Evolutionary conservation across 2,113 vertebrate species (phyloP), one percentile per base, ranked within the genome.

Genomic region (Henicopernis longicauda): DNA sequence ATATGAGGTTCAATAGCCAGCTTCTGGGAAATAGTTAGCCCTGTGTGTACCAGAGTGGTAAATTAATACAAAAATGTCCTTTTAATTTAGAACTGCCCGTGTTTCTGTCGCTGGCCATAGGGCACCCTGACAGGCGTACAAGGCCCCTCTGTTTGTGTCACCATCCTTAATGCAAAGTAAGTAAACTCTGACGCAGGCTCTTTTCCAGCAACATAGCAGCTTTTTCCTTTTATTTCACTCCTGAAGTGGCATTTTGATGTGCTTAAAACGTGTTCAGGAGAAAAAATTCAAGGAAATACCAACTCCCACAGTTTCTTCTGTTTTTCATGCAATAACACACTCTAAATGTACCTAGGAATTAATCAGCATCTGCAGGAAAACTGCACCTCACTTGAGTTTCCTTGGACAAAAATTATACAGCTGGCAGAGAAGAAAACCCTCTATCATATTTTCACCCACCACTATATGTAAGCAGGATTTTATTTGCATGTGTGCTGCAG

Each of bases 21-120:
- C 73, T 82, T 66, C 96, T 94, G 93, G 94, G 93, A 95, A 97
- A 97, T 85, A 95, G 86, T 90, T 87, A 92, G 89, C 89, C 82
- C 74, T 91, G 84, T 95, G 89, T 96, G 44, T 55, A 50, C 18
- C 58, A 10, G 21, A 80, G 89, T 82, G 91, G 91, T 95, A 95
- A 93, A 97, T 97, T 89, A 82, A 96, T 94, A 94, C n/a, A 97
- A 84, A 95, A 96, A 97, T 77, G 54, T 65, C 82, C 93, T 95
- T 95, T 94, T 91, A 85, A 95, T 97, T 91, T 80, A 83, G 84
- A 71, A 5, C 90, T 85, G 89, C 78, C 81, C 2, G 0, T 77
- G 78, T 94, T 93, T 73, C 87, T 94, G 89, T 95, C 87, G 1
- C 78, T 73, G 81, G 66, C 73, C 84, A 34, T 5, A 80, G 89